These are phyloP conservation scores for Zootoca vivipara DNA, from an alignment of 2,113 vertebrate genomes.

Conservation along the genomic window DNA sequence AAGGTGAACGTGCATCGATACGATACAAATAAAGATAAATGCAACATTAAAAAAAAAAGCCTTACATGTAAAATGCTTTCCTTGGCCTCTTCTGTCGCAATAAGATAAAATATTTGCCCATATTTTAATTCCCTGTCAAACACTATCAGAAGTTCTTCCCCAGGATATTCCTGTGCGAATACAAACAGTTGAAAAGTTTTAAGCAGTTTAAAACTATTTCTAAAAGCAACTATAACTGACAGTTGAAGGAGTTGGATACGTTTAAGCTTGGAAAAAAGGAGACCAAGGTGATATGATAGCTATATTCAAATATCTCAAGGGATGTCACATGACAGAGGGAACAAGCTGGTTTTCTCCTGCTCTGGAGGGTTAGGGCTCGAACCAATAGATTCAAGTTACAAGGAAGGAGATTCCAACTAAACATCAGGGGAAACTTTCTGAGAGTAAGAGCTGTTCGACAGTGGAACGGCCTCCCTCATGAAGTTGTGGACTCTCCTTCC, in stretches of 20 bases:
- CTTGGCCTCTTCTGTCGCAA: slow-evolving; percentile 87
- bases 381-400: no score
- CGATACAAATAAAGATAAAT: not conserved
- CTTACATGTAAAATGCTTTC: slow-evolving; percentile 83
- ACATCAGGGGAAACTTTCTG: no score
- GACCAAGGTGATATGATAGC: no score
- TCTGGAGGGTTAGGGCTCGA: no score
- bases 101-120: slow-evolving; percentile 88
- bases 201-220: not conserved
- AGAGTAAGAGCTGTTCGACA: no score
- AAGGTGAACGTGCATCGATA: not conserved
- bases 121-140: slow-evolving; percentile 86
- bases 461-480: no score
- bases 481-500: no score
- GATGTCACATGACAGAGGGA: no score
- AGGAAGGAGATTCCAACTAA: no score
- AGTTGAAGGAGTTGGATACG: not conserved
- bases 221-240: not conserved
- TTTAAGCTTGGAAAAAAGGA: no score
- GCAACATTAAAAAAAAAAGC: not conserved
- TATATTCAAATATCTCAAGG: no score
- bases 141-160: slow-evolving; percentile 87
- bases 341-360: no score
- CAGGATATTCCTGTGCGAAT: slow-evolving; percentile 86
- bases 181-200: slow-evolving; percentile 18